Percentiles rank a stretch among this genome's conserved stretches.
Conservation (phyloP, 2,113 vertebrate species). For the Aptenodytes patagonicus region DNA sequence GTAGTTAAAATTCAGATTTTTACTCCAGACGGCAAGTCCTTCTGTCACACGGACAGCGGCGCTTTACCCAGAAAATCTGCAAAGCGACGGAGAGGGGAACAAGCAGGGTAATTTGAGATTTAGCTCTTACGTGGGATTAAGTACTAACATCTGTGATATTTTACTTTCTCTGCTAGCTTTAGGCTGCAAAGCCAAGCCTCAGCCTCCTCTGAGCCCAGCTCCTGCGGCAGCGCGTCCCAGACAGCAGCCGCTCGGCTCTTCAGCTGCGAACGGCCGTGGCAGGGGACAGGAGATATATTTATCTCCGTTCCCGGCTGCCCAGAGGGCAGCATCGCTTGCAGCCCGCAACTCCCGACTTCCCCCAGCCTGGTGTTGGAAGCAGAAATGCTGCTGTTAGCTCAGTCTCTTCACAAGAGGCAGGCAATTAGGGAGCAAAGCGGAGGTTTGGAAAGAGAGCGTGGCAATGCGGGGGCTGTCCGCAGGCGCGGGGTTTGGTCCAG, state of each 20-base stretch:
- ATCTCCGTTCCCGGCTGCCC: not conserved
- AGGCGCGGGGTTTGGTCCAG: not conserved
- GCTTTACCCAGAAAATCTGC: not conserved
- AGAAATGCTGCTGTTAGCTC: not conserved
- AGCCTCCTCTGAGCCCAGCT: not conserved
- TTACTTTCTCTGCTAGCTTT: not conserved
- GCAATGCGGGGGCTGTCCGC: not conserved
- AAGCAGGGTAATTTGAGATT: not conserved
- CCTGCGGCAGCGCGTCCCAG: not conserved
- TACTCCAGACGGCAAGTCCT: not conserved
- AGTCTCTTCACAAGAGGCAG: not conserved
- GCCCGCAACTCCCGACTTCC: accelerated
- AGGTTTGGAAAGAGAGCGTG: not conserved
- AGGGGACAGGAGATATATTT: not conserved
- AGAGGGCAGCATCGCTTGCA: not conserved
- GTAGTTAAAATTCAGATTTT: not conserved
- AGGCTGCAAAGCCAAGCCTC: not conserved
- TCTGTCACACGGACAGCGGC: accelerated
- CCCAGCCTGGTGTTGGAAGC: not conserved
- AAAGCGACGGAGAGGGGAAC: not conserved
- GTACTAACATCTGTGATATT: not conserved
- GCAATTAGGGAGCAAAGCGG: not conserved
- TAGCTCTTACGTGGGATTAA: not conserved
- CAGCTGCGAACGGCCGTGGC: not conserved
- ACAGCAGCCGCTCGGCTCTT: not conserved